A percentile compares a stretch with the other conserved stretches of the same genome.
These are phyloP conservation scores for Noctua pronuba DNA, from an alignment of 2,888 invertebrate genomes.

Conservation along the genomic window DNA sequence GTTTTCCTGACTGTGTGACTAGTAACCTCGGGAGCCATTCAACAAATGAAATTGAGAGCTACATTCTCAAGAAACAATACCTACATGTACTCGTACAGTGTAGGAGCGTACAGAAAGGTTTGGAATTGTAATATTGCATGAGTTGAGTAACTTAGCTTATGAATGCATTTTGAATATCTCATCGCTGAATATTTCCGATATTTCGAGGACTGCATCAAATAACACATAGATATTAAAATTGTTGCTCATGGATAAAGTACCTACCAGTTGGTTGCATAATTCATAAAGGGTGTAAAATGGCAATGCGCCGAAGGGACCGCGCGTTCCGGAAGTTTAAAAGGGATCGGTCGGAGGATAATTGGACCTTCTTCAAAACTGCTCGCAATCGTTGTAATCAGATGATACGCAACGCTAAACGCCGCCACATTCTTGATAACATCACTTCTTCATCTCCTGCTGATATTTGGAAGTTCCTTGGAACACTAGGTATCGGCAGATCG, in stretches of 20 bases:
- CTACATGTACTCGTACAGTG: too few species aligned
- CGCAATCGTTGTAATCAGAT: too few species aligned
- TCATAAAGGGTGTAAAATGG: too few species aligned
- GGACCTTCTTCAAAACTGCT: too few species aligned
- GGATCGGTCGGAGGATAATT: too few species aligned
- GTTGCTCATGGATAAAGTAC: background rate
- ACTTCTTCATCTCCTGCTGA: too few species aligned
- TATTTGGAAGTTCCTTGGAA: too few species aligned
- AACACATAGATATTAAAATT: background rate
- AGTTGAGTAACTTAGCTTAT: background rate
- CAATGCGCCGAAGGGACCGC: too few species aligned
- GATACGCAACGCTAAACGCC: too few species aligned
- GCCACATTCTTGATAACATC: too few species aligned
- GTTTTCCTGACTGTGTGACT: background rate
- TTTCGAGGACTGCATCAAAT: background rate
- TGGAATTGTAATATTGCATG: conserved; percentile 5
- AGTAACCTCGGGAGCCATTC: background rate
- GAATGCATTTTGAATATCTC: background rate
- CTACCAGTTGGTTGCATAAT: background rate
- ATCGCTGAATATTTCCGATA: conserved; percentile 7
- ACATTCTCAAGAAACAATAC: conserved; percentile 17
- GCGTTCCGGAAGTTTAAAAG: too few species aligned
- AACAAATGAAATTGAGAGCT: background rate
- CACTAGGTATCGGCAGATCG: too few species aligned
- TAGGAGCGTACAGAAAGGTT: background rate